phyloP scores from a whole-genome alignment of 1,140 invertebrate genomes.

The Cardiocondyla obscurior region DNA sequence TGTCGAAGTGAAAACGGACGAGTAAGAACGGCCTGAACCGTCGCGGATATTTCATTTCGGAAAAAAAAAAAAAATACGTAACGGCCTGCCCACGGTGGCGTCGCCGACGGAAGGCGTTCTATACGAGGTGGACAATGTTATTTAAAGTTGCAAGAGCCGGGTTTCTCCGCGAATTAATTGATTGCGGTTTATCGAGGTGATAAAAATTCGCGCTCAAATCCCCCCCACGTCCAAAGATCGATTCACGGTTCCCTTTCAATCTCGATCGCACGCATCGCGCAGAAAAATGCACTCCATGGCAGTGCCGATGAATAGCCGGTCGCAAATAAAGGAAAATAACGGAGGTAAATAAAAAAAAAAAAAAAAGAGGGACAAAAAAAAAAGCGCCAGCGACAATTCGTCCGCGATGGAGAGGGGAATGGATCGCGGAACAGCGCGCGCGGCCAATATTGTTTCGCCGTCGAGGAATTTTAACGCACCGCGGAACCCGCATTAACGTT shows the following conservation, averaged over 20 bases:
- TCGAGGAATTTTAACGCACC: slow-evolving; percentile 70
- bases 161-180: background rate
- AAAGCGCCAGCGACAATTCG: slow-evolving; percentile 18
- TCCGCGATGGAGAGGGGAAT: slow-evolving; percentile 16
- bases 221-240: background rate
- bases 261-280: slow-evolving; percentile 18
- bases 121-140: slow-evolving; percentile 5
- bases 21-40: background rate
- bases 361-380: too few species aligned
- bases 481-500: slow-evolving; percentile 69
- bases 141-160: slow-evolving; percentile 26
- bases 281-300: slow-evolving; percentile 2
- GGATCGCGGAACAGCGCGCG: slow-evolving; percentile 64
- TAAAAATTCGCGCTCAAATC: background rate
- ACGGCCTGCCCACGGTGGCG: background rate
- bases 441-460: slow-evolving; percentile 72
- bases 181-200: slow-evolving; percentile 13
- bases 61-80: too few species aligned
- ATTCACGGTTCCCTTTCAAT: slow-evolving; percentile 15
- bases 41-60: slow-evolving; percentile 17
- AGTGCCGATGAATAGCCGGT: slow-evolving; percentile 25
- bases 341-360: background rate
- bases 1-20: slow-evolving; percentile 4
- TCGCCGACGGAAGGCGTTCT: background rate
- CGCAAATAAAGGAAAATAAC: slow-evolving; percentile 52